These are phyloP conservation scores for Lucinisca nassula DNA, from an alignment of 2,888 invertebrate species.

Conservation along the genomic window DNA sequence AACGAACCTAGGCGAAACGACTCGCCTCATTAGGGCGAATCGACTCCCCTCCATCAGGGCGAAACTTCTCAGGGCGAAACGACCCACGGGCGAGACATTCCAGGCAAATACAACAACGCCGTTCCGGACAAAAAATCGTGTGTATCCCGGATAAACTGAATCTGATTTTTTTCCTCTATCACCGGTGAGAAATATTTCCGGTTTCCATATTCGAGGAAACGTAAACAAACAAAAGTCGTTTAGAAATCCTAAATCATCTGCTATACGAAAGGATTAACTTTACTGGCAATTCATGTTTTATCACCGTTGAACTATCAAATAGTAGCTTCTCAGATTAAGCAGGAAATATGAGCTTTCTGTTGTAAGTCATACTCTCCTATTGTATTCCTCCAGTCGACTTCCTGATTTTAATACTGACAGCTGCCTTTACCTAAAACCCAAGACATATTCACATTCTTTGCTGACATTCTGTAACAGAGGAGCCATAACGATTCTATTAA, in stretches of 20 bases:
- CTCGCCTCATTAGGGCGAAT: too few relatives aligned
- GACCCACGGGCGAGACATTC: too few relatives aligned
- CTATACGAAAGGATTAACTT: background rate
- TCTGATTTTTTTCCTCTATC: too few relatives aligned
- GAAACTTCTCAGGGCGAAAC: too few relatives aligned
- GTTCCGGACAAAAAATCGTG: too few relatives aligned
- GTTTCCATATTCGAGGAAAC: slow-evolving; percentile 7
- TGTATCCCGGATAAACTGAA: too few relatives aligned
- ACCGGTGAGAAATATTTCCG: slow-evolving; percentile 23
- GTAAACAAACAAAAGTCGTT: background rate
- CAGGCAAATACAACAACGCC: too few relatives aligned
- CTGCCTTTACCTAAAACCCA: background rate
- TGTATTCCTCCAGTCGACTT: background rate
- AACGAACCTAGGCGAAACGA: too few relatives aligned
- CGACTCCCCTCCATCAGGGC: too few relatives aligned
- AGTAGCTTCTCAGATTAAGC: background rate
- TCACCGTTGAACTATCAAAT: background rate
- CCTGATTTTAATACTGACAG: background rate
- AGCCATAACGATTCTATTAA: background rate
- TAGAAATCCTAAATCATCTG: slow-evolving; percentile 66
- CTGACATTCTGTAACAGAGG: background rate
- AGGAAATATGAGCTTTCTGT: slow-evolving; percentile 75
- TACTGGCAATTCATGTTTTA: background rate
- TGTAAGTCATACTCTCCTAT: slow-evolving; percentile 62
- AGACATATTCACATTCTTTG: background rate